Evolutionary conservation across 2,797 vertebrate species (phyloP), one percentile per base, ranked within the genome.

Genomic region (Acipenser transmontanus): DNA sequence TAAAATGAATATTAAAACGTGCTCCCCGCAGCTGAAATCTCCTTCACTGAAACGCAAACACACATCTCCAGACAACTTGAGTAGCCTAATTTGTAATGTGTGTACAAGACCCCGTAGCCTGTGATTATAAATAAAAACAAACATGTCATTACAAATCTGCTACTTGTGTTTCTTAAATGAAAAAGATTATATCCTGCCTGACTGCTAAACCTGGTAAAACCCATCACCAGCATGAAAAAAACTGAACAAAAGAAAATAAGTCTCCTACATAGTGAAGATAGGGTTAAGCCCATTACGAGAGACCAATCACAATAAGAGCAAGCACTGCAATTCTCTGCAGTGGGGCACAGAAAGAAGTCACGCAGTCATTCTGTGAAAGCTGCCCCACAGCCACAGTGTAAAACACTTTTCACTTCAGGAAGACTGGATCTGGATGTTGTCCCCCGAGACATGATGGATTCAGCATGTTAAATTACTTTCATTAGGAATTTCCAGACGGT

Each of bases 311-410:
- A 90, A 90, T 88, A 87, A 89, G 88, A 86, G 82, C 88, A 82
- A 81, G 82, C 90, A 88, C 89, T 87, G 89, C 90, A 90, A 89
- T 88, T 87, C 87, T 88, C 90, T 87, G 90, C 89, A 91, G 90
- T 90, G 87, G 84, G 80, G 84, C 81, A 79, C 78, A 85, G 86
- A 80, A 77, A 85, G 81, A 88, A 88, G 86, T 89, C 54, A 57
- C 12, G 6, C 6, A 14, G 54, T 57, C 54, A 57, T 57, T 2
- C 54, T 57, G 54, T 13, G 12, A 13, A 13, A 57, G 54, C 54
- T 57, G 12, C n/a, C 54, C 54, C 7, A 13, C 54, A 57, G 54
- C n/a, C 54, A 13, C 54, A n/a, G 54, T 57, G 54, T 57, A n/a
- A 57, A 57, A 57, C 12, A 57, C 12, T 57, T 13, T 6, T 57